phyloP scores from a whole-genome alignment of 1,140 invertebrate genomes.

The Aphis craccivora region DNA sequence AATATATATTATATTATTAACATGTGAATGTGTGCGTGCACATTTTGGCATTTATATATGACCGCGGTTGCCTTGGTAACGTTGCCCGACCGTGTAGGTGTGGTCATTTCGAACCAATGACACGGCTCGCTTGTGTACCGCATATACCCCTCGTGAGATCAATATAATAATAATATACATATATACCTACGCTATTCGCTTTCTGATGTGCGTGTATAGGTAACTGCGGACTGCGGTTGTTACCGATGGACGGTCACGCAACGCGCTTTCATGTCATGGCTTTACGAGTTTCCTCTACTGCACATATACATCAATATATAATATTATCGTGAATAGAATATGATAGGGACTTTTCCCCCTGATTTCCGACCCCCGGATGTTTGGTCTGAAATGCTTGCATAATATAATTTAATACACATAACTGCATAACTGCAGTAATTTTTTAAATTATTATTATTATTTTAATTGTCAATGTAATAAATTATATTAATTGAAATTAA shows the following conservation, averaged over 20 bases:
- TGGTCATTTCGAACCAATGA: slow-evolving; percentile 58
- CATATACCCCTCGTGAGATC: slow-evolving; percentile 35
- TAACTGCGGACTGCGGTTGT: neutral
- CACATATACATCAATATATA: neutral
- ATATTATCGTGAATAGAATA: neutral
- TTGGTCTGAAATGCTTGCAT: neutral
- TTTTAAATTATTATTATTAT: neutral
- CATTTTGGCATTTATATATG: slow-evolving; percentile 51
- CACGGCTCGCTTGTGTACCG: neutral
- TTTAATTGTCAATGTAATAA: neutral
- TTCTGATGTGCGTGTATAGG: neutral
- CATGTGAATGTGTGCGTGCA: slow-evolving; percentile 8
- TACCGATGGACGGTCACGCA: slow-evolving; percentile 16
- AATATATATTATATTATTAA: neutral
- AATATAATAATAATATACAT: slow-evolving; percentile 20
- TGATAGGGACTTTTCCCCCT: neutral
- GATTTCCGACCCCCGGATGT: neutral
- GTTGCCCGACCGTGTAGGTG: slow-evolving; percentile 53
- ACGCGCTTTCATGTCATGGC: neutral
- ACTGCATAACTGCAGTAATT: neutral
- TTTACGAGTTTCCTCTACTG: neutral
- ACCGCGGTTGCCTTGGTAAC: slow-evolving; percentile 55
- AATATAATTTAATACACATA: neutral
- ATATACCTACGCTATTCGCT: neutral
- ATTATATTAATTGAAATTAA: neutral